Base-by-base conservation (phyloP, 2,888 invertebrate species). In the Mactromeris polynyma region DNA sequence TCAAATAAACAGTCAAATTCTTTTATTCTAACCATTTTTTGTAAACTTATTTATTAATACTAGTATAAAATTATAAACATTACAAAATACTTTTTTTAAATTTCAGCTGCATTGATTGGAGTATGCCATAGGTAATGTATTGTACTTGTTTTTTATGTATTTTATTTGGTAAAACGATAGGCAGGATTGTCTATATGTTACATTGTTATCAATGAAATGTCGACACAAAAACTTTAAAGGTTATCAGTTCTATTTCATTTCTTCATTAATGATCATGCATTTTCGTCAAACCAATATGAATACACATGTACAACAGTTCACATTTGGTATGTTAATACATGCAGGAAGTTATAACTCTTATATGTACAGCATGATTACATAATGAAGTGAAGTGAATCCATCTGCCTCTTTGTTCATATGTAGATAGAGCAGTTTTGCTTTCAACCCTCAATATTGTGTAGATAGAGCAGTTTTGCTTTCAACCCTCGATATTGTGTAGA, bases 61-160 rank as follows among this genome's bases (percentile, higher is more conserved):
- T 6, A 9, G 11, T 9, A 51, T 6, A 19, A 51, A 2, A 51
- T 51, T 51, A 51, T 19, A 51, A 42, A 51, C 51, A 51, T 46
- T 17, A 9, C 46, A 9, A 14, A 46, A 46, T 17, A 9, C 17
- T 46, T 46, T 46, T 2, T 84, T 86, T 69, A 87, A 89, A 79
- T 94, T 95, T 87, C 94, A 95, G 95, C 95, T 54, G 85, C 93
- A 36, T 89, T 82, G 36, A 89, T 95, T 69, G 93, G 93, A 36
- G 85, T 94, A 64, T 81, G 88, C 11, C 95, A 95, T 81, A 94
- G 94, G 95, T 95, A 94, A 93, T 17, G 21, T 21, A 92, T 2
- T 6, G 2, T 51, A 17, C 11, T 51, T 51, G 2, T 6, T 51
- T 9, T 51, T 9, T 9, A 17, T 51, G n/a, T n/a, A n/a, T n/a